Evolutionary conservation across 2,797 vertebrate genomes (phyloP).

Genomic region (Dendrocincla tyrannina): DNA sequence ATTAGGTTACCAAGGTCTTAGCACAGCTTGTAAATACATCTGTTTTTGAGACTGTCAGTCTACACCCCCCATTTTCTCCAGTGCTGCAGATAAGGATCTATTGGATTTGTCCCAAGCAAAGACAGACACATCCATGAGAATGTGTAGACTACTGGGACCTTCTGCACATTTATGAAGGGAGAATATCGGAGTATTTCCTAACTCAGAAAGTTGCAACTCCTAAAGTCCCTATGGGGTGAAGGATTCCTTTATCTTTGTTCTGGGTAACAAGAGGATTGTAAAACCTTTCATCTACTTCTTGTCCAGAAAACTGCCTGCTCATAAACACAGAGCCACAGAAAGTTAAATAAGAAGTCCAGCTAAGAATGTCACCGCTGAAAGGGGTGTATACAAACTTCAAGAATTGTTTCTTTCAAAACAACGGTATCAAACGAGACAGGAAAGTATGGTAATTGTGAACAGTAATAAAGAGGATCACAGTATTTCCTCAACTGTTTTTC

Average conservation of each 20-base stretch:
- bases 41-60: not conserved
- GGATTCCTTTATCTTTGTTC: not conserved
- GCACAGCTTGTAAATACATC: not conserved
- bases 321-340: not conserved
- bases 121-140: not conserved
- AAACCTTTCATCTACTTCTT: not conserved
- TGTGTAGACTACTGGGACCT: not conserved
- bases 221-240: not conserved
- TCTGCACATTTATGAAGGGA: not conserved
- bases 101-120: not conserved
- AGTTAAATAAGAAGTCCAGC: not conserved
- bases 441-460: not conserved
- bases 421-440: not conserved
- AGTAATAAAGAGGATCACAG: not conserved
- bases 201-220: not conserved
- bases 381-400: not conserved
- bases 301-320: not conserved
- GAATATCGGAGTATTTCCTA: not conserved
- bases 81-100: not conserved
- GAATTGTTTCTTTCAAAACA: not conserved
- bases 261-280: not conserved
- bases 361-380: not conserved
- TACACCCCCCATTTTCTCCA: rapidly evolving
- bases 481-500: not conserved
- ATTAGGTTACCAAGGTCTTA: not conserved